Base-by-base conservation (phyloP, 2,888 invertebrate species). In the Cheilosia impressa region DNA sequence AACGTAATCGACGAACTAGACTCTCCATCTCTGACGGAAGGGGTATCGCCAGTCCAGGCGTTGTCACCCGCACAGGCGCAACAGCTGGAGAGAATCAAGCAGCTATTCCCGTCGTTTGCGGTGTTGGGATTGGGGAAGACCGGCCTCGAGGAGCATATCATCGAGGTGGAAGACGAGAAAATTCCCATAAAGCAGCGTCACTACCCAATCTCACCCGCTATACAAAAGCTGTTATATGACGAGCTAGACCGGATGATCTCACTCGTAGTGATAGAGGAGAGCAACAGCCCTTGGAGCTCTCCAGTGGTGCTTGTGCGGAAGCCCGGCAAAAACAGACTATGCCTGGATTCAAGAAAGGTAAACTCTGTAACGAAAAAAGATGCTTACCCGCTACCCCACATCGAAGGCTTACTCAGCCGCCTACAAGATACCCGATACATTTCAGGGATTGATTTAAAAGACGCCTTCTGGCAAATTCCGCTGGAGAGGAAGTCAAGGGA, bases 171-270 rank as follows among this genome's bases (percentile, higher is more conserved):
- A n/a, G 62, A 62, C 38, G 38, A 38, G 13, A 38, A 38, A 13
- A 38, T 50, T 9, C 60, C 60, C 24, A 60, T 60, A 2, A 52
- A 60, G 9, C 57, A 60, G n/a, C 31, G 58, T 13, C 47, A 71
- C 9, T 71, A 71, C 17, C 71, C 71, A 38, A 41, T 71, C 24
- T 60, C 47, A 19, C 71, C 50, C 15, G 58, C n/a, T 3, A 22
- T 71, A 17, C 71, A 71, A 24, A 71, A 71, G 50, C 50, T 71
- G 2, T 5, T 60, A 31, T 71, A 60, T 13, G 71, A 58, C 6
- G 71, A 71, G 34, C 50, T 71, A 5, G 71, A 71, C n/a, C 17
- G 69, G 34, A 58, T 71, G 58, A 13, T 38, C 38, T 38, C 38
- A 0, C 38, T 38, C 13, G 38, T 13, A 13, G 38, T 38, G 0